These are phyloP conservation scores for Rhea americana DNA, from an alignment of 2,113 vertebrate genomes.

Conservation along the genomic window DNA sequence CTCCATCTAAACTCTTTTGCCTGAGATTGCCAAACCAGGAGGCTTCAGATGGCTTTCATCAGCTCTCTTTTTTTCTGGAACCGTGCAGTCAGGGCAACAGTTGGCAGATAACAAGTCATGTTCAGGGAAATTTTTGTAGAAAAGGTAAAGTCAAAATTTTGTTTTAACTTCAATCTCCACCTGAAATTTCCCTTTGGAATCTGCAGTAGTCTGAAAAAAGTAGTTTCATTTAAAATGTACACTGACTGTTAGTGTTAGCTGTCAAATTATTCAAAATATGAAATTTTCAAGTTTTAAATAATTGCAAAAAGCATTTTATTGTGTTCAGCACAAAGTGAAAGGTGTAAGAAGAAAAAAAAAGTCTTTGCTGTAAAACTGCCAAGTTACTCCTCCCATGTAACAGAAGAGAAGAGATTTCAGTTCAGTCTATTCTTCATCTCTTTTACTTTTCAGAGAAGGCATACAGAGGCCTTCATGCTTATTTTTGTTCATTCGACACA, in stretches of 20 bases:
- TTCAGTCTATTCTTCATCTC: not conserved
- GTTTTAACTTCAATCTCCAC: not conserved
- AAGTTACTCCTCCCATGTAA: not conserved
- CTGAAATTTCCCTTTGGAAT: not conserved
- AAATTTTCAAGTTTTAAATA: not conserved
- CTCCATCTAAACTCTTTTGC: too few relatives aligned
- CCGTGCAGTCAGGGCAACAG: not conserved
- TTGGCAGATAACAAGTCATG: not conserved
- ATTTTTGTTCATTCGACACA: not conserved
- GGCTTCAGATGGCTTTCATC: not conserved
- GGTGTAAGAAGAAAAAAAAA: not conserved
- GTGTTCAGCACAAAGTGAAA: too few relatives aligned
- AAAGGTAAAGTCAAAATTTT: not conserved
- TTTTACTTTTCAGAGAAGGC: not conserved
- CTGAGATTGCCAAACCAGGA: too few relatives aligned
- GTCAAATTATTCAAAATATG: not conserved
- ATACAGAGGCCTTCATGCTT: not conserved
- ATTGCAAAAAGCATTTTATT: not conserved
- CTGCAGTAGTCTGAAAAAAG: not conserved
- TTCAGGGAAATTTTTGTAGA: not conserved
- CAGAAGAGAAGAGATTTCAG: not conserved
- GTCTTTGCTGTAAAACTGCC: not conserved
- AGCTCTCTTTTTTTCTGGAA: not conserved
- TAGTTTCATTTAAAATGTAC: not conserved
- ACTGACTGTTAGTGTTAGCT: not conserved